Evolutionary conservation across 2,888 invertebrate species (phyloP), one percentile per base, ranked within the genome.

Genomic region (Oligia strigilis): DNA sequence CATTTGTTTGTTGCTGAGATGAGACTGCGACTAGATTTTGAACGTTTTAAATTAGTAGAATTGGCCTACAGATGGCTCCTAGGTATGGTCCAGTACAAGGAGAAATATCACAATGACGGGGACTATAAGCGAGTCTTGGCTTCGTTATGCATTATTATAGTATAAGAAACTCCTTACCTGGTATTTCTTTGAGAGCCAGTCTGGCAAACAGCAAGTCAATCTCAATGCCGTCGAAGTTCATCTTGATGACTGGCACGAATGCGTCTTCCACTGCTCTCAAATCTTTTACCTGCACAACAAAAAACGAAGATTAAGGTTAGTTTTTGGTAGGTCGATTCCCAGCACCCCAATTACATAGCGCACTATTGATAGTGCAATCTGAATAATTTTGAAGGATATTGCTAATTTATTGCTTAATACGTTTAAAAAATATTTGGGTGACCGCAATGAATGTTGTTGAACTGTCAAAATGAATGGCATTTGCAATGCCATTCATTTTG

Each of bases 201-300:
- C 99, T 97, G 0, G 99, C 99, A 97, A 99, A 99, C 84, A 99
- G 97, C 98, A 99, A 98, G 97, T 99, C 99, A 88, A 99, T 99
- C 97, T 99, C 99, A 88, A 99, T 99, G 55, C 99, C 99, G 97
- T 99, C 99, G 95, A 99, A 99, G 93, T 99, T 99, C 99, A 99
- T 99, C 97, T 99, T 99, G 87, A 99, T 99, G 14, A 99, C 99
- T 5, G 99, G 99, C 87, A 99, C 99, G 96, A 98, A 99, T 0
- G 99, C 99, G 94, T 99, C 99, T 95, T 99, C 99, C 0, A 99
- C 99, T 2, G 99, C 98, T 76, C 97, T 90, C 77, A 97, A 88
- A 77, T 97, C 97, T 83, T 96, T 96, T 52, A 97, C 97, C 98
- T 98, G 92, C 5, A 49, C n/a, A 72, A 2, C n/a, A 72, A 1